Evolutionary conservation across 2,888 invertebrate species (phyloP), one percentile per base, ranked within the genome.

Genomic region (Nineta flava): DNA sequence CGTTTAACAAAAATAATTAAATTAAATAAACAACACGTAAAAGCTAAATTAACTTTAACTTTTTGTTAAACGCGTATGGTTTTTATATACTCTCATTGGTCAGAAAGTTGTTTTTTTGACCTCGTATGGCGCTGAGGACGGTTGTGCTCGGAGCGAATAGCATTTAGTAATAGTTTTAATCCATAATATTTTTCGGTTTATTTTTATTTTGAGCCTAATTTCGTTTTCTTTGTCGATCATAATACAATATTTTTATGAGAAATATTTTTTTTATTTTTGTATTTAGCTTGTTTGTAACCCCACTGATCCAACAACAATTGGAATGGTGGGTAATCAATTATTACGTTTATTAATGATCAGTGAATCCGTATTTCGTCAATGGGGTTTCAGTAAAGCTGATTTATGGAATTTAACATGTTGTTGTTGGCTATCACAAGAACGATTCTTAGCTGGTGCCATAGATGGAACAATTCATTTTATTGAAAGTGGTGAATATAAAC

Each of bases 401-500:
- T 73, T 78, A 59, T 76, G 84, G 49, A 72, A 78, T 53, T 79
- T 88, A 56, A 79, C 82, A 10, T 80, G 81, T 45, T 79, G 83
- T 58, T 77, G 83, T 55, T 95, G 93, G 87, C 63, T 94, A 42
- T 81, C 83, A 2, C 74, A 85, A 52, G 93, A 93, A 59, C 72
- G 87, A 47, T 74, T 93, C n/a, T 67, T 90, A 55, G 80, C 83
- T 44, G 94, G 93, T 2, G 88, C 90, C 0, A 73, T 74, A 50
- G 79, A 76, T 51, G 90, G 90, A 19, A 71, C 79, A 54, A 71
- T 94, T 38, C 72, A 90, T 60, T 70, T 90, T 52, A 75, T 93
- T 50, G 93, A 94, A 63, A 84, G 84, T 56, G 91, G 91, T 0
- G 93, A 94, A 55, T 65, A 88, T 46, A 82, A 85, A 55, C 74